Conservation (phyloP, 2,888 invertebrate genomes). For the Sipha maydis region DNA sequence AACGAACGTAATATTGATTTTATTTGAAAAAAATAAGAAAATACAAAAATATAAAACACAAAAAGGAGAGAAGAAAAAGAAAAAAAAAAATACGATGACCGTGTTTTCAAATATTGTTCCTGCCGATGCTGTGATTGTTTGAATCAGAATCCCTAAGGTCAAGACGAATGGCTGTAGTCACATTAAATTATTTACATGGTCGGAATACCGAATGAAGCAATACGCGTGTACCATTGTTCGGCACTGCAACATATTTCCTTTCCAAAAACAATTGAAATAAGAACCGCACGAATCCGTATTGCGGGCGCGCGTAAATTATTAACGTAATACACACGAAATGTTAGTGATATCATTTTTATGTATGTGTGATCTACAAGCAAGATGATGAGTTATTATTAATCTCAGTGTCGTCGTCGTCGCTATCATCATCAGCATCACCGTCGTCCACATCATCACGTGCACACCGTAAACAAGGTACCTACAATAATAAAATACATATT, state of each 20-base stretch:
- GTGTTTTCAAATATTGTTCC: constrained; percentile 25
- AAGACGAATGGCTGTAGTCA: constrained; percentile 42
- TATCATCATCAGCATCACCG: not conserved
- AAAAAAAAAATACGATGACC: not conserved
- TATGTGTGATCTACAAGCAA: not conserved
- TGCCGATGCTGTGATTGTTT: constrained; percentile 29
- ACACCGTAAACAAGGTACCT: not conserved
- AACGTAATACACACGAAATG: not conserved
- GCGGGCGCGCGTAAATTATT: constrained; percentile 15
- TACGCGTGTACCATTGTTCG: constrained; percentile 13
- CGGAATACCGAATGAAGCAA: constrained; percentile 54
- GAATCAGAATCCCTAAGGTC: constrained; percentile 44
- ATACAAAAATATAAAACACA: not conserved
- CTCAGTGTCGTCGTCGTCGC: too few species aligned
- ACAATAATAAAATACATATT: too few species aligned
- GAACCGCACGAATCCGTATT: constrained; percentile 27
- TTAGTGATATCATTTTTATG: constrained; percentile 26
- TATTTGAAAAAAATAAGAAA: not conserved
- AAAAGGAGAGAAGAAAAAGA: not conserved
- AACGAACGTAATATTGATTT: not conserved
- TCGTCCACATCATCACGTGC: not conserved
- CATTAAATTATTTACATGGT: constrained; percentile 57
- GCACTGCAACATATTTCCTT: not conserved
- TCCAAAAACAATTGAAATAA: constrained; percentile 44
- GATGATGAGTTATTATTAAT: too few species aligned